These are phyloP conservation scores for Pantala flavescens DNA, from an alignment of 1,140 invertebrate species.

Conservation along the genomic window DNA sequence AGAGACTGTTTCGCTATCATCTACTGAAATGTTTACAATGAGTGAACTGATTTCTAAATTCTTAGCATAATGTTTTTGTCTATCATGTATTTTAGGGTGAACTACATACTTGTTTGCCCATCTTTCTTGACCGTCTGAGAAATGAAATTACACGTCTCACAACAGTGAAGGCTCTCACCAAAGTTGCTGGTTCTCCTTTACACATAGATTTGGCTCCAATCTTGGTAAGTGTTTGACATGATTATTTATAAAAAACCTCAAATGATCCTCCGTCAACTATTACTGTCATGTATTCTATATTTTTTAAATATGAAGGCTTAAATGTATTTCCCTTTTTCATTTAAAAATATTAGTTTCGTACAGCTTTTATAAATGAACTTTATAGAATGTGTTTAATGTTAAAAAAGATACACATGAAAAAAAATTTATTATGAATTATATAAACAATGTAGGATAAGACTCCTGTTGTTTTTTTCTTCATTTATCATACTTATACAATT, in stretches of 20 bases:
- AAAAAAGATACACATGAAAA: too few species aligned
- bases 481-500: too few species aligned
- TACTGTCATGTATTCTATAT: slow-evolving; percentile 17
- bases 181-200: slow-evolving; percentile 83
- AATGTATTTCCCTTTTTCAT: slow-evolving; percentile 10
- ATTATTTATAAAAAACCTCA: slow-evolving; percentile 16
- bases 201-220: slow-evolving; percentile 78
- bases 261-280: slow-evolving; percentile 5
- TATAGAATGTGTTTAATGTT: too few species aligned
- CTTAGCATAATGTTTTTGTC: too few species aligned
- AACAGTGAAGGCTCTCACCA: slow-evolving; percentile 89
- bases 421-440: too few species aligned
- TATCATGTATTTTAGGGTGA: slow-evolving; percentile 71
- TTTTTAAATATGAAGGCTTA: slow-evolving; percentile 18
- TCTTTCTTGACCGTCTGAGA: slow-evolving; percentile 85
- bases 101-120: slow-evolving; percentile 74
- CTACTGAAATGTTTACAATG: too few species aligned
- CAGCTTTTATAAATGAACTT: too few species aligned
- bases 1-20: too few species aligned
- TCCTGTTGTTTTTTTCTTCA: too few species aligned
- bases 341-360: too few species aligned
- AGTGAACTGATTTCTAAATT: too few species aligned
- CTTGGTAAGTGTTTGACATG: slow-evolving; percentile 42
- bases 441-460: too few species aligned
- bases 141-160: slow-evolving; percentile 96